Conservation (phyloP, 2,888 invertebrate species). For the Boloria selene region DNA sequence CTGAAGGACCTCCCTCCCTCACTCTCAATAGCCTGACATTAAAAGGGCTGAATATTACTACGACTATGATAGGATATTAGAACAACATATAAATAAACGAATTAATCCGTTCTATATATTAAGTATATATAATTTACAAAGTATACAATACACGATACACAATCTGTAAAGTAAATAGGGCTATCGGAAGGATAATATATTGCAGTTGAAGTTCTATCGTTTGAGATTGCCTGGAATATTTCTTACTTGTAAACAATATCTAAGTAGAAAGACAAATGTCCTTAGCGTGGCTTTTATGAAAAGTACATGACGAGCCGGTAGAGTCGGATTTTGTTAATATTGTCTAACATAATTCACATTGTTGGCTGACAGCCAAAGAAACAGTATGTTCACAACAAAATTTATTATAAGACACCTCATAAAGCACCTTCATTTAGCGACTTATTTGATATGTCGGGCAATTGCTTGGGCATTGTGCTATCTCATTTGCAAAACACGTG, state of each 20-base stretch:
- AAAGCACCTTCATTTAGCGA: conserved; percentile 59
- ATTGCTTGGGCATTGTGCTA: conserved; percentile 6
- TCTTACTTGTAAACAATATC: conserved; percentile 6
- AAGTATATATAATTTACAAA: too few species aligned
- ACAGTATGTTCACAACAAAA: conserved; percentile 53
- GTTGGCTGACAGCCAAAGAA: conserved; percentile 52
- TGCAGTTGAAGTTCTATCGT: not conserved
- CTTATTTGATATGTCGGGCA: conserved; percentile 51
- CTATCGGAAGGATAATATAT: not conserved
- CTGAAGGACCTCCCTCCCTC: too few species aligned
- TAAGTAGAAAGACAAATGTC: conserved; percentile 4
- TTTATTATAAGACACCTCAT: conserved; percentile 52
- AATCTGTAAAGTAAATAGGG: too few species aligned
- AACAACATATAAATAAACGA: too few species aligned
- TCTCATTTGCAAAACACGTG: not conserved
- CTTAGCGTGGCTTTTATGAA: conserved; percentile 5
- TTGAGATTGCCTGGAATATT: not conserved
- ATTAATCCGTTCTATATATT: too few species aligned
- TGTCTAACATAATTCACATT: conserved; percentile 41
- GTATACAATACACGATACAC: too few species aligned
- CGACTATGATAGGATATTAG: too few species aligned
- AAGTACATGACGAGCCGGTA: conserved; percentile 13
- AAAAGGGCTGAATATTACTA: too few species aligned
- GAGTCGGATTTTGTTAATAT: conserved; percentile 36
- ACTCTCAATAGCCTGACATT: too few species aligned